Evolutionary conservation across 2,888 invertebrate species (phyloP).

Genomic region (Rotaria magnacalcarata): DNA sequence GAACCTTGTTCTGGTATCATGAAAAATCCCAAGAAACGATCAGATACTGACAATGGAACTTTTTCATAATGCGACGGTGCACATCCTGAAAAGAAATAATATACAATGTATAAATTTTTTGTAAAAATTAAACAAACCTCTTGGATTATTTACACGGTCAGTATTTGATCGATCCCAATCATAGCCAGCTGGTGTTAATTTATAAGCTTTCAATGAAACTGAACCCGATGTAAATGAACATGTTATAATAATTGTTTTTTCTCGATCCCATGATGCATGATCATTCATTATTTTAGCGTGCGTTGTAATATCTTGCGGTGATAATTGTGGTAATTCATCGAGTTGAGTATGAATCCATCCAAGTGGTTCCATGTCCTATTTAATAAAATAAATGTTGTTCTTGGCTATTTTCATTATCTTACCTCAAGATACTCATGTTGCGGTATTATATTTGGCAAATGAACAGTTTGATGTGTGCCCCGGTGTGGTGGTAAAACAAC

Average conservation of each 20-base stretch:
- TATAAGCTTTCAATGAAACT: constrained; percentile 95
- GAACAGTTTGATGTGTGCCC: constrained; percentile 98
- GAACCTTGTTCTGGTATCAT: constrained; percentile 97
- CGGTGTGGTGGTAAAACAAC: constrained; percentile 95
- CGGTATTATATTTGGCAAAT: constrained; percentile 83
- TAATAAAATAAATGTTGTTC: no score
- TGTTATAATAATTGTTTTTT: constrained; percentile 95
- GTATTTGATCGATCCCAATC: constrained; percentile 99
- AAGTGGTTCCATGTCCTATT: constrained; percentile 82
- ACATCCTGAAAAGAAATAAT: not conserved
- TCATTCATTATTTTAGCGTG: constrained; percentile 95
- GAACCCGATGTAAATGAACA: constrained; percentile 98
- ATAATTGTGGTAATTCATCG: constrained; percentile 93
- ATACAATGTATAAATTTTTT: no score
- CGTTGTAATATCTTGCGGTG: constrained; percentile 94
- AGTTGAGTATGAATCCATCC: constrained; percentile 99
- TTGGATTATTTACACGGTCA: constrained; percentile 95
- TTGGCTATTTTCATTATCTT: constrained; percentile 95
- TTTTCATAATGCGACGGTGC: constrained; percentile 91
- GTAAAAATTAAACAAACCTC: no score
- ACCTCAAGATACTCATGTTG: constrained; percentile 82
- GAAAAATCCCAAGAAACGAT: constrained; percentile 95
- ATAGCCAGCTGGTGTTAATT: constrained; percentile 92
- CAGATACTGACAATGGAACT: constrained; percentile 91
- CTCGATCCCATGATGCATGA: constrained; percentile 92